A percentile compares a stretch with the other conserved stretches of the same genome.
Evolutionary conservation across 2,113 vertebrate species (phyloP).

Genomic region (Gopherus flavomarginatus): DNA sequence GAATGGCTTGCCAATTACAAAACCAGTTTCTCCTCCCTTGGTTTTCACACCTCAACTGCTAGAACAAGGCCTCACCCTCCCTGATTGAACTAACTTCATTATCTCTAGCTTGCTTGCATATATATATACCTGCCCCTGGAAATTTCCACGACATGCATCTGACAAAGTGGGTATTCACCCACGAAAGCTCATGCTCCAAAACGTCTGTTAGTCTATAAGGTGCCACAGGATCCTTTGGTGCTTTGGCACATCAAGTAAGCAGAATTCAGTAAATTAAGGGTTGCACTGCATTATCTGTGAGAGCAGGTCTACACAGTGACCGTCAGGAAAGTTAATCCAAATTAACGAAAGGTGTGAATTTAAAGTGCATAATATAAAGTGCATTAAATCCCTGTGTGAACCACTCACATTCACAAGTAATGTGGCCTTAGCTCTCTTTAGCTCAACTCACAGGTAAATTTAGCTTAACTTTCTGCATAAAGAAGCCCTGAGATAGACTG

Average conservation of each 20-base stretch:
- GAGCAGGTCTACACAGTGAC: not conserved
- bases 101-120: too few relatives aligned
- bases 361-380: not conserved
- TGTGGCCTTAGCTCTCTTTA: not conserved
- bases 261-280: not conserved
- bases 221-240: too few relatives aligned
- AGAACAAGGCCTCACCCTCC: too few relatives aligned
- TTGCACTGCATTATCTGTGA: not conserved
- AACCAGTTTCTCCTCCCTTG: too few relatives aligned
- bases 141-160: too few relatives aligned
- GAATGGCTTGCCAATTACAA: too few relatives aligned
- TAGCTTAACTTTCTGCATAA: not conserved
- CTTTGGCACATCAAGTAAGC: not conserved
- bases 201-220: too few relatives aligned
- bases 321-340: not conserved
- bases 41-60: too few relatives aligned
- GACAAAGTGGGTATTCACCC: too few relatives aligned
- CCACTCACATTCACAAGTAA: not conserved
- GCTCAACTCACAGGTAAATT: conserved; percentile 6
- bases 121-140: too few relatives aligned
- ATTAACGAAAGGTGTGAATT: not conserved
- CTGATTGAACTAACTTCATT: too few relatives aligned
- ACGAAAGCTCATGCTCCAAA: too few relatives aligned
- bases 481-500: conserved; percentile 44
- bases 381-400: not conserved